Evolutionary conservation across 2,888 invertebrate species (phyloP), one percentile per base, ranked within the genome.

Genomic region (Leptarthrus brevirostris): DNA sequence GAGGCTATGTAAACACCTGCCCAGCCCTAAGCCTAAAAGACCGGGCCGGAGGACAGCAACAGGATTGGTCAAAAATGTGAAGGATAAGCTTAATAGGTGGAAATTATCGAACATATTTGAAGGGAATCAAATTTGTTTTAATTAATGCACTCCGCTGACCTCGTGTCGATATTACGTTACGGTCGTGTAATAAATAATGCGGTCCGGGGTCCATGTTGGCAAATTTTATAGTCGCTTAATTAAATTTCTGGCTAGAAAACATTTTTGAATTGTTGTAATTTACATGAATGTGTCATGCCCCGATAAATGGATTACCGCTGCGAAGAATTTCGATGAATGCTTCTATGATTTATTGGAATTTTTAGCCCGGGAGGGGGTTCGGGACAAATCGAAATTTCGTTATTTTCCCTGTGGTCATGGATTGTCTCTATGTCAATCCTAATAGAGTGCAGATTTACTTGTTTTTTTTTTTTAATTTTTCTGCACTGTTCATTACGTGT

Each of bases 31-130:
- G n/a, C 47, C 44, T 44, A 12, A 3, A 12, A n/a, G n/a, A 12
- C 44, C n/a, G 5, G 14, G 47, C 47, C 2, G 5, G 6, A 5
- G 12, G 14, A n/a, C 16, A 47, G 30, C 30, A 30, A 8, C 8
- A 8, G 30, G 4, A 47, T 47, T 47, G 47, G n/a, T 47, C 14
- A 47, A 6, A 47, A 5, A 40, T 30, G 30, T 30, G 8, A 6
- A 30, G 30, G 5, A 44, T 16, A 58, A 14, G 66, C 22, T 8
- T 26, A 49, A 44, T 26, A 66, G 18, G 49, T 69, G 20, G 69
- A 69, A 69, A 69, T 64, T 64, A 64, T 69, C 69, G 69, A 52
- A 52, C 52, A 69, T 52, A 69, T 69, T 69, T 69, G 69, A 52
- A 69, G 69, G 52, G 44, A 69, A 30, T 49, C 52, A 34, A 69